Percentiles rank a stretch among this genome's conserved stretches.
These are phyloP conservation scores for Chrysotoxum bicinctum DNA, from an alignment of 2,888 invertebrate genomes.

Conservation along the genomic window DNA sequence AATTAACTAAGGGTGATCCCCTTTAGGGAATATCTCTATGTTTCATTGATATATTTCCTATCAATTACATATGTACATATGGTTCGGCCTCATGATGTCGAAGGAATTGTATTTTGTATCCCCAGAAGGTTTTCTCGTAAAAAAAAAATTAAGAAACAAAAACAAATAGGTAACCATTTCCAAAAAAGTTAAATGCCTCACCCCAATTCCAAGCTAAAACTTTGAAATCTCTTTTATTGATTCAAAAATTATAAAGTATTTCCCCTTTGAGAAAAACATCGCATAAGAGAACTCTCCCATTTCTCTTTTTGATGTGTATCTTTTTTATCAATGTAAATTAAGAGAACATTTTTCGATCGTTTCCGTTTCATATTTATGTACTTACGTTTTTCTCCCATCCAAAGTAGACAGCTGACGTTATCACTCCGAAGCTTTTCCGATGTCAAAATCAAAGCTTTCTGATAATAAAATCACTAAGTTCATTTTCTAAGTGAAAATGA, in stretches of 20 bases:
- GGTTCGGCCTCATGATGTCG: too few species aligned
- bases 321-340: not conserved
- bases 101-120: too few species aligned
- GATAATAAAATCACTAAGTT: not conserved
- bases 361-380: too few species aligned
- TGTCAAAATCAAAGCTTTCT: slow-evolving; percentile 26
- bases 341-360: not conserved
- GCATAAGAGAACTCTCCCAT: not conserved
- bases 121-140: too few species aligned
- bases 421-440: not conserved
- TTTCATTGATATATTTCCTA: too few species aligned
- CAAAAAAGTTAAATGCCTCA: too few species aligned
- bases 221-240: not conserved
- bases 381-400: not conserved
- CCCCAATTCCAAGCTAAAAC: too few species aligned
- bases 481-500: not conserved
- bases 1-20: too few species aligned
- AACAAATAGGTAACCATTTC: too few species aligned
- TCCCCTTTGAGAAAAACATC: not conserved
- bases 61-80: too few species aligned
- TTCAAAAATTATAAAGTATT: not conserved
- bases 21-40: too few species aligned
- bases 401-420: slow-evolving; percentile 1
- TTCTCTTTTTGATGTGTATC: not conserved
- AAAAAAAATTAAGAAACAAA: too few species aligned